A percentile compares a stretch with the other conserved stretches of the same genome.
These are phyloP conservation scores for Idaea straminata DNA, from an alignment of 2,888 invertebrate species.

Conservation along the genomic window DNA sequence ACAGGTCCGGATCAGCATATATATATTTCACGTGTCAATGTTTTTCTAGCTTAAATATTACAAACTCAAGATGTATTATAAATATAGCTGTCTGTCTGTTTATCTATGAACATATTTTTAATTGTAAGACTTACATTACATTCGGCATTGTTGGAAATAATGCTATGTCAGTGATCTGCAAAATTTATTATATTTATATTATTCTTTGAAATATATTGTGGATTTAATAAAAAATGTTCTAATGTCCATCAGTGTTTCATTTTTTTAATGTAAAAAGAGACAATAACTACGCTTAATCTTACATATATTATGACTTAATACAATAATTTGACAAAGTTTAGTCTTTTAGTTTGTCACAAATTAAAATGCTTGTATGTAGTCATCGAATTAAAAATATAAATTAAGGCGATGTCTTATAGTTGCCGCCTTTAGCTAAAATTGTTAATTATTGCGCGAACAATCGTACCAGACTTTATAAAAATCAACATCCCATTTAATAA, in stretches of 20 bases:
- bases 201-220: constrained; percentile 79
- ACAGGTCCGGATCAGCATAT: no score
- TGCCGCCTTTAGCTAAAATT: no score
- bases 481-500: no score
- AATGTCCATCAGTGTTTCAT: constrained; percentile 61
- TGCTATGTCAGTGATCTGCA: constrained; percentile 62
- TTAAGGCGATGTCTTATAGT: no score
- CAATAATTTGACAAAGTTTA: neutral
- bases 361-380: neutral
- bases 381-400: no score
- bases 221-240: constrained; percentile 76
- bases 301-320: neutral
- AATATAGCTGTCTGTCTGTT: neutral
- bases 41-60: neutral
- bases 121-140: constrained; percentile 50
- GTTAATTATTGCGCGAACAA: no score
- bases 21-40: neutral
- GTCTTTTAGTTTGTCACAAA: neutral
- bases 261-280: constrained; percentile 21
- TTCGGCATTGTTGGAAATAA: constrained; percentile 58
- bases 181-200: constrained; percentile 77
- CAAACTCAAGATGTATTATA: neutral
- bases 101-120: constrained; percentile 33
- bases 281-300: neutral
- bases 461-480: no score